phyloP scores from a whole-genome alignment of 2,113 vertebrate species.

The Eidolon helvum region DNA sequence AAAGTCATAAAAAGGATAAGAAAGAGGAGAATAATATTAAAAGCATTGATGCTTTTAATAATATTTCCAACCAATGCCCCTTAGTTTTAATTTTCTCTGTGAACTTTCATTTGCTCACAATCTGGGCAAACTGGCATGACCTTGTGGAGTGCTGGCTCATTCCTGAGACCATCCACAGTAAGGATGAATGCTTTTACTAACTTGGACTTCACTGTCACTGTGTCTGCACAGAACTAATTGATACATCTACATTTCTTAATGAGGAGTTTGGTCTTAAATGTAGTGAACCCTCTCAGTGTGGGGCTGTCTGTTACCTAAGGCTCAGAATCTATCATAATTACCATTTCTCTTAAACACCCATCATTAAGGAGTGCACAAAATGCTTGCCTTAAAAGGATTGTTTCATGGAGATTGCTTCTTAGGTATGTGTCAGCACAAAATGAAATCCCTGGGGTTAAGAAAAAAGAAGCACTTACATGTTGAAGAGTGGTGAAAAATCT shows the following conservation, averaged over 20 bases:
- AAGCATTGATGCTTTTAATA: conserved; percentile 15
- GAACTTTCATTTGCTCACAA: conserved; percentile 59
- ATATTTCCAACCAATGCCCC: not conserved
- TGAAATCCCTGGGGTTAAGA: conserved; percentile 77
- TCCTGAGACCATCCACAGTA: conserved; percentile 65
- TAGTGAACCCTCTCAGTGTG: conserved; percentile 78
- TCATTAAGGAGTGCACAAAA: conserved; percentile 81
- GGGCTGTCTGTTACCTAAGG: conserved; percentile 81
- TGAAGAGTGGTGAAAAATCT: conserved; percentile 62
- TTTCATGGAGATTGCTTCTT: conserved; percentile 75
- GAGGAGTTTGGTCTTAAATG: conserved; percentile 81
- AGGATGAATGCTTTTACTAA: conserved; percentile 74
- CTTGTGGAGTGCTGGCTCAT: conserved; percentile 53
- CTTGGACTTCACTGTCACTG: conserved; percentile 76
- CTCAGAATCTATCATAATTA: conserved; percentile 84
- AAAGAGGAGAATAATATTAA: conserved; percentile 4
- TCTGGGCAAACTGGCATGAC: conserved; percentile 61
- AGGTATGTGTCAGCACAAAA: conserved; percentile 77
- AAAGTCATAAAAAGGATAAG: not conserved
- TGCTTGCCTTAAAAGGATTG: conserved; percentile 78
- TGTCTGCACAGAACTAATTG: conserved; percentile 68
- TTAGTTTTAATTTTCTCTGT: not conserved
- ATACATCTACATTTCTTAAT: conserved; percentile 81
- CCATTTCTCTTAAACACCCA: conserved; percentile 76
- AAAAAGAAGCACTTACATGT: conserved; percentile 68